Percentiles rank a stretch among this genome's conserved stretches.
These are phyloP conservation scores for Liodrosophila aerea DNA, from an alignment of 2,888 invertebrate genomes.

Conservation along the genomic window DNA sequence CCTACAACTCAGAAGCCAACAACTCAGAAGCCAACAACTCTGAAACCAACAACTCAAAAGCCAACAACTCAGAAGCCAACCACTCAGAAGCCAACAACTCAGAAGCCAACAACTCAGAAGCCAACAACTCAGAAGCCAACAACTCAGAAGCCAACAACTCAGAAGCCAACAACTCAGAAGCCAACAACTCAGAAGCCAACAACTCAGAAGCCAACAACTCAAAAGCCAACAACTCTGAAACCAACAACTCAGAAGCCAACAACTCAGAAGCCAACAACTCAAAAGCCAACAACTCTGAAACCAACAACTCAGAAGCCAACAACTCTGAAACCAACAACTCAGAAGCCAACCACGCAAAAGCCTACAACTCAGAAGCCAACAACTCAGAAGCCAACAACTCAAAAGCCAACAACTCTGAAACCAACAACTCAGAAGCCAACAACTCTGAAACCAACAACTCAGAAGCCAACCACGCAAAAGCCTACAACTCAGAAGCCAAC, in stretches of 20 bases:
- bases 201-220: not conserved
- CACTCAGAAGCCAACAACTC: not conserved
- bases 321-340: not conserved
- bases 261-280: not conserved
- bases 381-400: not conserved
- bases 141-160: too few relatives aligned
- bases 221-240: constrained; percentile 3
- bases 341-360: not conserved
- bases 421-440: too few relatives aligned
- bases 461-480: too few relatives aligned
- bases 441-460: too few relatives aligned
- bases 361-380: constrained; percentile 2
- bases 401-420: not conserved
- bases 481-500: not conserved
- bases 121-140: too few relatives aligned
- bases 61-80: not conserved
- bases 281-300: not conserved
- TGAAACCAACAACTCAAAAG: not conserved
- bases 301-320: not conserved
- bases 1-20: not conserved
- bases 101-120: not conserved
- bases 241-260: not conserved
- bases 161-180: not conserved
- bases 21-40: not conserved
- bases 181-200: constrained; percentile 1